These are phyloP conservation scores for Brienomyrus brachyistius DNA, from an alignment of 2,113 vertebrate species.

Conservation along the genomic window DNA sequence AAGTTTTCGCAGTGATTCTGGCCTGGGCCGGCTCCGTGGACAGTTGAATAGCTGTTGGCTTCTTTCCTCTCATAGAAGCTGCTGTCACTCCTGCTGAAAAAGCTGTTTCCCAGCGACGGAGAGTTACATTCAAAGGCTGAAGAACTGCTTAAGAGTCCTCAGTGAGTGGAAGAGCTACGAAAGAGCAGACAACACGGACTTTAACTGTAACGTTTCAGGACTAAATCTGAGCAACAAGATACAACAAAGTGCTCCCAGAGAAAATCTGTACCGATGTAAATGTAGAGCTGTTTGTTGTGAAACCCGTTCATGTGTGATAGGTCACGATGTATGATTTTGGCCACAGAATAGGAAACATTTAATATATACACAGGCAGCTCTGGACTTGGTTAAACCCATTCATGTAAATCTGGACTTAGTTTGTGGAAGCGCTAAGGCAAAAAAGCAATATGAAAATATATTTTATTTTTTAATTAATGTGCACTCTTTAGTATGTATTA, in stretches of 20 bases:
- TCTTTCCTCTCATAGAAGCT: constrained; percentile 46
- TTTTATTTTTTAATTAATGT: background rate
- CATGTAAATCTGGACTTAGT: background rate
- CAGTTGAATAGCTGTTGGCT: background rate
- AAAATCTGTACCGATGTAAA: background rate
- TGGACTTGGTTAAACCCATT: background rate
- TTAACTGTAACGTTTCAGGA: background rate
- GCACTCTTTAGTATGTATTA: background rate
- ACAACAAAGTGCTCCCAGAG: background rate
- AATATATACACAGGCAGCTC: background rate
- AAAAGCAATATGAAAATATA: background rate
- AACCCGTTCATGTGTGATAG: background rate
- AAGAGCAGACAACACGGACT: background rate
- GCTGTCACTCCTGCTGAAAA: constrained; percentile 49
- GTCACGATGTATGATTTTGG: no score
- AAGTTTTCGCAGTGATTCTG: background rate
- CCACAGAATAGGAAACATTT: background rate
- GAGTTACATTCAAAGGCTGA: constrained; percentile 31
- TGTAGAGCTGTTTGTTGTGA: background rate
- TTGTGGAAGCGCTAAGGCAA: background rate
- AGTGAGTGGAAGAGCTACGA: background rate
- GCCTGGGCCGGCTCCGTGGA: constrained; percentile 1
- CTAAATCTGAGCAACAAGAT: background rate
- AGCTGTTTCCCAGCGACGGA: constrained; percentile 50
- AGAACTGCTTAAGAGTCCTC: constrained; percentile 31